A percentile compares a stretch with the other conserved stretches of the same genome.
phyloP scores from a whole-genome alignment of 2,797 vertebrate species.

The Odontamblyopus rebecca region DNA sequence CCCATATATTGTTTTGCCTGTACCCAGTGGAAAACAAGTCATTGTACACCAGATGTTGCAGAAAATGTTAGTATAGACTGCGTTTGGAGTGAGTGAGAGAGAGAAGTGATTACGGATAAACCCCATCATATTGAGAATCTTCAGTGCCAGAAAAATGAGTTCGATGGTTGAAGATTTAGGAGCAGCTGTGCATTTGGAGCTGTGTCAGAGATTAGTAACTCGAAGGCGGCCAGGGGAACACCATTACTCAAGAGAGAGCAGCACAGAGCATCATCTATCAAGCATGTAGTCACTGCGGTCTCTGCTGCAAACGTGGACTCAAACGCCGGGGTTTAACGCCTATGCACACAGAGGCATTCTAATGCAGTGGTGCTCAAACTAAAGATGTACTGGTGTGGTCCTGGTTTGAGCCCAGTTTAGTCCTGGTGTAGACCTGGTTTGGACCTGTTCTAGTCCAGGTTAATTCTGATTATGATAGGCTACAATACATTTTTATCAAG shows the following conservation, averaged over 20 bases:
- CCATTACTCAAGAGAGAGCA: slow-evolving; percentile 40
- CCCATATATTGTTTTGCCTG: background rate
- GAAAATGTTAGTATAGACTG: slow-evolving; percentile 4
- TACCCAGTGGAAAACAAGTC: background rate
- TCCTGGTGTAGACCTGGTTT: background rate
- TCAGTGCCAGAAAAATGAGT: slow-evolving; percentile 13
- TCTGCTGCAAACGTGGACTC: slow-evolving; percentile 1
- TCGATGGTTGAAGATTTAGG: slow-evolving; percentile 11
- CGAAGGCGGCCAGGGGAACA: slow-evolving; percentile 30
- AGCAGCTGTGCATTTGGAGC: slow-evolving; percentile 42
- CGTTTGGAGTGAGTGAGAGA: slow-evolving; percentile 4
- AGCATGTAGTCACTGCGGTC: background rate
- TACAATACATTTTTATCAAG: too few species aligned
- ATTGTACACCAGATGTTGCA: background rate
- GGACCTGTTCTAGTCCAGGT: too few species aligned
- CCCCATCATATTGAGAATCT: slow-evolving; percentile 16
- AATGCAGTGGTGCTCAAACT: background rate
- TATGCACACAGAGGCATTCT: background rate
- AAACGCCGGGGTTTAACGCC: slow-evolving; percentile 1
- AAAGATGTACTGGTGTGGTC: background rate
- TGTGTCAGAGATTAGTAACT: slow-evolving; percentile 29
- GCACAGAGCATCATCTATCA: slow-evolving; percentile 30
- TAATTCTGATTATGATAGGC: too few species aligned
- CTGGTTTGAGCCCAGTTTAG: background rate
- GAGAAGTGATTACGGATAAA: slow-evolving; percentile 26